Evolutionary conservation across 2,113 vertebrate genomes (phyloP).

Genomic region (Prinia subflava): DNA sequence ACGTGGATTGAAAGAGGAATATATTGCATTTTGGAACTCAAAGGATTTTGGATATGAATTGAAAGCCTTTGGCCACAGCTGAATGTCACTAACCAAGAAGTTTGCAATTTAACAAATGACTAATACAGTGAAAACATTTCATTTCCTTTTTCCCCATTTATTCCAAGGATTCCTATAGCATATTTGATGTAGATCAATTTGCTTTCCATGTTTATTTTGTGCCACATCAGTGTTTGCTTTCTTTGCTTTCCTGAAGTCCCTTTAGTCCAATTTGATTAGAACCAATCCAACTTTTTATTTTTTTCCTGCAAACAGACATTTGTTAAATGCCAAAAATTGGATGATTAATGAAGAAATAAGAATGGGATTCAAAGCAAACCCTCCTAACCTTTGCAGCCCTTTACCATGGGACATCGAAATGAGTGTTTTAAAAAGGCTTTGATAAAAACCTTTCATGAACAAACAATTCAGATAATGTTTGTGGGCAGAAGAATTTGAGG

Average conservation of each 20-base stretch:
- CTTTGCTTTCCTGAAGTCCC: neutral
- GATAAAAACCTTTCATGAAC: constrained; percentile 44
- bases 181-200: neutral
- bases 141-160: neutral
- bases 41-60: neutral
- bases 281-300: neutral
- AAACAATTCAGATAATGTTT: constrained; percentile 47
- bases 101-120: neutral
- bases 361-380: constrained; percentile 25
- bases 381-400: constrained; percentile 37
- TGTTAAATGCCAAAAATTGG: constrained; percentile 39
- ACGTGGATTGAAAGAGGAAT: neutral
- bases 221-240: neutral
- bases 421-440: constrained; percentile 15
- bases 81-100: neutral
- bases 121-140: neutral
- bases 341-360: constrained; percentile 23
- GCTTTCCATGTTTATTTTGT: neutral
- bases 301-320: neutral
- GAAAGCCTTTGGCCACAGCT: neutral
- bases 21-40: neutral
- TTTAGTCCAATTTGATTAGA: neutral
- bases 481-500: constrained; percentile 31
- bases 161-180: neutral
- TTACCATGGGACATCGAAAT: neutral